Conservation (phyloP, 92 coral and sea anemone genomes). For the Actinostola sp. region DNA sequence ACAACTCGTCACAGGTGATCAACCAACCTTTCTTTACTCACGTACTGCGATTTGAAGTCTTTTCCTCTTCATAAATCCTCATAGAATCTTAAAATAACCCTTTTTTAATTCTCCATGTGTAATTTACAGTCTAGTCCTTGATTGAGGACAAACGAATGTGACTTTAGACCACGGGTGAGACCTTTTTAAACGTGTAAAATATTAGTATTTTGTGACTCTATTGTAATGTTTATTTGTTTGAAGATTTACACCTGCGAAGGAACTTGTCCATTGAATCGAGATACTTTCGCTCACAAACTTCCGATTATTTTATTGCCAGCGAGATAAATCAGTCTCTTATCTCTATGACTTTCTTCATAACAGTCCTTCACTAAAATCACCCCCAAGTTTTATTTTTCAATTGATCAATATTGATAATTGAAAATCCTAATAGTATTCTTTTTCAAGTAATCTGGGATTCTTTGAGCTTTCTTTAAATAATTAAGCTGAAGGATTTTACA, state of each 20-base stretch:
- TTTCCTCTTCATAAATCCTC: background rate
- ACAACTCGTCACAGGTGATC: background rate
- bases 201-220: background rate
- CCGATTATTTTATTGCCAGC: too few relatives aligned
- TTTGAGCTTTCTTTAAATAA: slow-evolving; percentile 13
- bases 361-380: too few relatives aligned
- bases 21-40: background rate
- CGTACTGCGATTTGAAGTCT: background rate
- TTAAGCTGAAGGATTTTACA: slow-evolving; percentile 11
- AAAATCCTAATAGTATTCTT: background rate
- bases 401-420: too few relatives aligned
- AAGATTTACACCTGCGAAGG: too few relatives aligned
- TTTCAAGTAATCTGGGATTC: background rate
- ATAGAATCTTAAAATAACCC: background rate
- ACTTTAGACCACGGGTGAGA: background rate
- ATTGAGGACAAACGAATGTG: background rate
- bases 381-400: too few relatives aligned
- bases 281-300: too few relatives aligned
- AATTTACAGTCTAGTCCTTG: background rate
- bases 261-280: too few relatives aligned
- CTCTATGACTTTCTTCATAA: too few relatives aligned
- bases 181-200: background rate
- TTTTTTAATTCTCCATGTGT: background rate
- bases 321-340: too few relatives aligned
- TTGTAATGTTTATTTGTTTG: too few relatives aligned